Evolutionary conservation across 1,140 invertebrate genomes (phyloP), one percentile per base, ranked within the genome.

Genomic region (Drosophila micromelanica): DNA sequence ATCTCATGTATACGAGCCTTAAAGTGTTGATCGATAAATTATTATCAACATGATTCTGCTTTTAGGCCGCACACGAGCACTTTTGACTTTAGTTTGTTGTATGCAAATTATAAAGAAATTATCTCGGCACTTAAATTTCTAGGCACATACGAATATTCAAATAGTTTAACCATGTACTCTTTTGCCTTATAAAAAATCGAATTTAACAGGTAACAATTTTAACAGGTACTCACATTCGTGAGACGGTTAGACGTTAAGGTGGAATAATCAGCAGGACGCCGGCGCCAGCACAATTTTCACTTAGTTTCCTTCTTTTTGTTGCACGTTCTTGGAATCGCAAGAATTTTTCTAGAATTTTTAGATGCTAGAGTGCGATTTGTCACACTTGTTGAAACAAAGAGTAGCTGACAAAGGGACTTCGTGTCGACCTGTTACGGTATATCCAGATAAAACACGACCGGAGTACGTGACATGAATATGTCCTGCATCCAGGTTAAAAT

Each of bases 231-330:
- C 60, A 59, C 11, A 35, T 64, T 57, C 15, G 42, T 35, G 43
- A 82, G 72, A 9, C 63, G 48, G 68, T 43, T 73, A 55, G 70
- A 61, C 74, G 65, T 60, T 77, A 59, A 17, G 8, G 63, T 56
- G 78, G 54, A 82, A 73, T 60, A 71, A 75, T 65, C 79, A 60
- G 54, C 84, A 84, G 76, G 84, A 84, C 68, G 76, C 84, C 84
- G 84, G 84, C 84, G 84, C 84, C 84, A 89, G 69, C 38, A 54
- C 49, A 63, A 64, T 76, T 69, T 62, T 51, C 48, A 73, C 51
- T 64, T 40, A 59, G 56, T 64, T 76, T 82, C 76, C 46, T 56
- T 9, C 56, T 70, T 68, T 82, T 73, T 43, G 11, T 49, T 51
- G 76, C 65, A 75, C 81, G 78, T 87, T 86, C 81, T 23, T 23